Evolutionary conservation across 2,888 invertebrate genomes (phyloP), one percentile per base, ranked within the genome.

Genomic region (Vanessa cardui): DNA sequence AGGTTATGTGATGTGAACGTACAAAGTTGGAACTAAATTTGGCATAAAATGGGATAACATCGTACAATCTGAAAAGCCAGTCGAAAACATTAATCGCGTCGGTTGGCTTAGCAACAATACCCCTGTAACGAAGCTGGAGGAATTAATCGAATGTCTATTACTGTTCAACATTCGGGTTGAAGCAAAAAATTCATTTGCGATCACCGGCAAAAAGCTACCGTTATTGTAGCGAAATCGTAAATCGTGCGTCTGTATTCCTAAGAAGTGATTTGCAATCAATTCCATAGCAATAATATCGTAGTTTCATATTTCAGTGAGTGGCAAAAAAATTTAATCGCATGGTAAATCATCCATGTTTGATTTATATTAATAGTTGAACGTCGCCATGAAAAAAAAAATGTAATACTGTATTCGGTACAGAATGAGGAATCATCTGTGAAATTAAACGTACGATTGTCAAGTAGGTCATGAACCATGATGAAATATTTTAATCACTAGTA

Each of bases 191-290:
- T 74, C 64, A 77, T 77, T 78, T 74, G 73, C 73, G 68, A 72
- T 75, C 46, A 62, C 64, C 64, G 70, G 72, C 60, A 74, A 80
- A 79, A 78, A 76, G 46, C 71, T 64, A 67, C 69, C 73, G 73
- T 76, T 77, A 75, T 76, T 72, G 72, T 76, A 73, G 74, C 70
- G 73, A 77, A 79, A 79, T 78, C 73, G 77, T 69, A 66, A 75
- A 71, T 75, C 80, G 78, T 78, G 78, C 77, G 76, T 76, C 69
- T 76, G 73, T 70, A 72, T 72, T 73, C 61, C 66, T 69, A 69
- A 63, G 69, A 67, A 71, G 72, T 73, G 69, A 74, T 74, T 75
- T 70, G 62, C 66, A 71, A 74, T 71, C 63, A 64, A 70, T 71
- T 59, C 69, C 58, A 66, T 63, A 49, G 66, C 67, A 74, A 75